phyloP scores from a whole-genome alignment of 2,113 vertebrate genomes.

The Macquaria ambigua region DNA sequence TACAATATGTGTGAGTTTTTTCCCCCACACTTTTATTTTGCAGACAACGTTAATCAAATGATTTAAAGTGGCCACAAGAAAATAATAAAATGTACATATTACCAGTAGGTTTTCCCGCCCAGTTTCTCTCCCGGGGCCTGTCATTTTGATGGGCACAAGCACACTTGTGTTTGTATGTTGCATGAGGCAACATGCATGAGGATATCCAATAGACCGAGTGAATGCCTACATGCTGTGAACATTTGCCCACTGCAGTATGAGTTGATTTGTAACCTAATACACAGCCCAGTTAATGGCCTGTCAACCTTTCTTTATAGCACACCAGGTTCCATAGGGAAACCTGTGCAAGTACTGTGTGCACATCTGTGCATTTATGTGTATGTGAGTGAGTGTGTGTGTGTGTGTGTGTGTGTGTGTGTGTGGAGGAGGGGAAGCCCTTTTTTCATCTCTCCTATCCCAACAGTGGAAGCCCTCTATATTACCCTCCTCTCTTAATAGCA shows the following conservation, averaged over 20 bases:
- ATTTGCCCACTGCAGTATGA: constrained; percentile 27
- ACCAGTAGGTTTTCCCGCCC: background rate
- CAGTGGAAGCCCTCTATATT: constrained; percentile 40
- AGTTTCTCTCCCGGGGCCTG: background rate
- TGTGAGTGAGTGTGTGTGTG: constrained; percentile 4
- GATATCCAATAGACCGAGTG: constrained; percentile 14
- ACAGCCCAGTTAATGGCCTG: constrained; percentile 61
- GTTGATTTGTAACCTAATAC: constrained; percentile 69
- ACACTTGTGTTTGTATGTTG: constrained; percentile 34
- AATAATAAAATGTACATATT: constrained; percentile 17
- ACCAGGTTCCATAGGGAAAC: constrained; percentile 24
- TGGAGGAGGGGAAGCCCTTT: constrained; percentile 38
- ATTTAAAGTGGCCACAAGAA: constrained; percentile 22
- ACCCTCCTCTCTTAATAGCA: constrained; percentile 43
- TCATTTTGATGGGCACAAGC: constrained; percentile 33
- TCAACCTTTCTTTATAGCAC: constrained; percentile 66
- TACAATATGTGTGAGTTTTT: background rate
- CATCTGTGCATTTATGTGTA: constrained; percentile 2
- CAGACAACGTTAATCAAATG: background rate
- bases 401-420: constrained; percentile 1
- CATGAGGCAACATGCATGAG: constrained; percentile 20
- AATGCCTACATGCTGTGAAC: constrained; percentile 40
- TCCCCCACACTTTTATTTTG: background rate
- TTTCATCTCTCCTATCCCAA: constrained; percentile 4
- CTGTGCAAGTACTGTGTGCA: background rate